Evolutionary conservation across 2,113 vertebrate genomes (phyloP).

Genomic region (Lophura nycthemera): DNA sequence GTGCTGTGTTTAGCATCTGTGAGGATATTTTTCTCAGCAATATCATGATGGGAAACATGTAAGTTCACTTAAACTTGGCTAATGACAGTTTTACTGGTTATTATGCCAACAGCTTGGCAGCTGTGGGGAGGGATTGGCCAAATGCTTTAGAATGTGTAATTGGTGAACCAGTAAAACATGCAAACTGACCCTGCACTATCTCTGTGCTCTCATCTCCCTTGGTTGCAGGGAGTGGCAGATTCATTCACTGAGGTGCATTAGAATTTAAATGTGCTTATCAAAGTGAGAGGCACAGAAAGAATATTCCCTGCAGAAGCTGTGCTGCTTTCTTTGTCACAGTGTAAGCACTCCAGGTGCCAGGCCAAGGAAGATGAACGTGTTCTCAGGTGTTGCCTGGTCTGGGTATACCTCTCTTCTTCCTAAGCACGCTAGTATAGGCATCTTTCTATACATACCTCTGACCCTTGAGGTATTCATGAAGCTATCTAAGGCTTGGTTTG

Average conservation of each 20-base stretch:
- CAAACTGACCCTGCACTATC: background rate
- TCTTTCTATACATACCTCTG: rapidly evolving
- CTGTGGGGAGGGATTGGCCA: background rate
- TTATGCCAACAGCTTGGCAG: background rate
- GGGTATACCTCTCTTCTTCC: background rate
- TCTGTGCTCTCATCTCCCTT: background rate
- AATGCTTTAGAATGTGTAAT: background rate
- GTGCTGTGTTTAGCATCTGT: background rate
- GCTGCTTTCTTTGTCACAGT: background rate
- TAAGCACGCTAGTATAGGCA: background rate
- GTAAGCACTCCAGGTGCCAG: background rate
- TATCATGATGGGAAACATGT: background rate
- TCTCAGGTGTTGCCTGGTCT: background rate
- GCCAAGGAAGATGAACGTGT: background rate
- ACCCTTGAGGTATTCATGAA: background rate
- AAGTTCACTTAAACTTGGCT: background rate
- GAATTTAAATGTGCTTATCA: background rate
- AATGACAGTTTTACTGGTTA: background rate
- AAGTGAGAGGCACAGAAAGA: background rate
- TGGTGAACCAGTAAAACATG: background rate
- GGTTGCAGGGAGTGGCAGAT: background rate
- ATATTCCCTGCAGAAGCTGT: background rate
- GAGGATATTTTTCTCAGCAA: background rate
- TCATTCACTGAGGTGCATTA: background rate
- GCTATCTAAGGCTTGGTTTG: background rate